A percentile compares a stretch with the other conserved stretches of the same genome.
Conservation (phyloP, 2,888 invertebrate genomes). For the Trachelus troglodyta region DNA sequence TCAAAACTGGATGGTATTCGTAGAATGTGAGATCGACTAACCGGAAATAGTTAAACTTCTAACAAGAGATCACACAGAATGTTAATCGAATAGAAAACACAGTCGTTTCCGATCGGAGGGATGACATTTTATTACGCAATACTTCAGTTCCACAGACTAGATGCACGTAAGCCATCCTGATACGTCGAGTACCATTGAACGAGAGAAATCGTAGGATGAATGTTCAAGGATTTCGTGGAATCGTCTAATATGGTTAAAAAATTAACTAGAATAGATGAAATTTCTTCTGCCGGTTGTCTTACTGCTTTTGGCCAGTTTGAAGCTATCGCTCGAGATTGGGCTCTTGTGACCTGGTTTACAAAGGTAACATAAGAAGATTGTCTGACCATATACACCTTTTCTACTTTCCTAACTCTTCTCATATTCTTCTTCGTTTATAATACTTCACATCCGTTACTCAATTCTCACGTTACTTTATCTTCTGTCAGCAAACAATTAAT, state of each 20-base stretch:
- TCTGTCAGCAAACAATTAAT: background rate
- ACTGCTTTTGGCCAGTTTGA: background rate
- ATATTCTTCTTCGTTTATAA: background rate
- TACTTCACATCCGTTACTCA: background rate
- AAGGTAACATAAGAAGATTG: background rate
- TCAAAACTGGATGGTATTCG: background rate
- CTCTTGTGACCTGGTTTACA: background rate
- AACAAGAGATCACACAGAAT: background rate
- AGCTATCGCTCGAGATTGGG: background rate
- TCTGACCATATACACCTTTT: background rate
- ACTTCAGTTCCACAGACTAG: background rate
- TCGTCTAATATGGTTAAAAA: background rate
- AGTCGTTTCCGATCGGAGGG: background rate
- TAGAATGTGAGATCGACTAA: background rate
- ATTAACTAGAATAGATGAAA: background rate
- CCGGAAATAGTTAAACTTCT: background rate
- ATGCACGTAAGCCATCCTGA: background rate
- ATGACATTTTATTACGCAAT: background rate
- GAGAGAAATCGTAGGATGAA: background rate
- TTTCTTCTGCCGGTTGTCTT: background rate
- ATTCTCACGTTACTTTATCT: background rate
- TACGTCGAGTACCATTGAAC: background rate
- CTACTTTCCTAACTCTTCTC: background rate
- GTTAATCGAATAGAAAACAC: background rate
- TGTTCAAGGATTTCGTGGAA: background rate